phyloP scores from a whole-genome alignment of 2,888 invertebrate species.

The Platycheirus albimanus region DNA sequence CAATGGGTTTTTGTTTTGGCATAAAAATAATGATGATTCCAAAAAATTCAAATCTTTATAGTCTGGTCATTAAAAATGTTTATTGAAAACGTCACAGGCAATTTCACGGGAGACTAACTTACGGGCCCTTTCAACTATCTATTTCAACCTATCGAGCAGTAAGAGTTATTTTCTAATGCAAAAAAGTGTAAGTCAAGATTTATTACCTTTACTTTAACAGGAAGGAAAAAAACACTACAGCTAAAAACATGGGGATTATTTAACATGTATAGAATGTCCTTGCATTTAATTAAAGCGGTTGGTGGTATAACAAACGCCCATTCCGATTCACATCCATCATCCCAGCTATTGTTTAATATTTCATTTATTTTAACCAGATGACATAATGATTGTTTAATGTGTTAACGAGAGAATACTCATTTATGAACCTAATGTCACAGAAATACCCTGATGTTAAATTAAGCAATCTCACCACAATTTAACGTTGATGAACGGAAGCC shows the following conservation, averaged over 20 bases:
- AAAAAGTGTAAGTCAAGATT: conserved; percentile 13
- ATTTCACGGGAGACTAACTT: conserved; percentile 42
- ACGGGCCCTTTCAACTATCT: no score
- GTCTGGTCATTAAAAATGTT: neutral
- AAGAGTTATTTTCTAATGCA: neutral
- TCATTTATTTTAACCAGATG: conserved; percentile 58
- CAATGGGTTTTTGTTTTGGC: no score
- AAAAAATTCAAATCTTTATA: neutral
- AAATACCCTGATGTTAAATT: conserved; percentile 36
- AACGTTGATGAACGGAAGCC: conserved; percentile 66
- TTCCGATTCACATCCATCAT: conserved; percentile 50
- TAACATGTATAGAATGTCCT: conserved; percentile 18
- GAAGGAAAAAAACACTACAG: conserved; percentile 27
- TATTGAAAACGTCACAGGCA: conserved; percentile 33
- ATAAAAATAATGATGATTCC: no score
- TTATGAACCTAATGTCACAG: conserved; percentile 3
- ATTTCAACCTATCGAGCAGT: neutral
- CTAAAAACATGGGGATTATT: no score
- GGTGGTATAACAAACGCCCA: conserved; percentile 16
- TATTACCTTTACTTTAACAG: conserved; percentile 38
- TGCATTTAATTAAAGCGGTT: conserved; percentile 47
- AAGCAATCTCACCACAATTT: conserved; percentile 54
- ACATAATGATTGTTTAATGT: conserved; percentile 58
- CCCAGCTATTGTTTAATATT: conserved; percentile 55
- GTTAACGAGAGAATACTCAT: neutral